A percentile compares a stretch with the other conserved stretches of the same genome.
These are phyloP conservation scores for Dasypus novemcinctus DNA, from an alignment of 2,113 vertebrate genomes.

Conservation along the genomic window DNA sequence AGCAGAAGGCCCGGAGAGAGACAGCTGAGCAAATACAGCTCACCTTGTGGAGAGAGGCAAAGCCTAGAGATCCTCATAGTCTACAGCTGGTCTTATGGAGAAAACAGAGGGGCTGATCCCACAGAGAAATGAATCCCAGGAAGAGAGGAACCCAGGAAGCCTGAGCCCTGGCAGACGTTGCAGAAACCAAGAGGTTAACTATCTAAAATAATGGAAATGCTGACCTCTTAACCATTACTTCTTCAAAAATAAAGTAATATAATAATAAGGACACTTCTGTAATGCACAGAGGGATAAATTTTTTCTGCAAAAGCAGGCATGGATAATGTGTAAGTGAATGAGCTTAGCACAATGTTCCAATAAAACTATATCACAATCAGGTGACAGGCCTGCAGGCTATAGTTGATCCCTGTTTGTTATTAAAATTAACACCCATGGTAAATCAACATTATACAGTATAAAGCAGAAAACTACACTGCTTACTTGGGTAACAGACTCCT, in stretches of 20 bases:
- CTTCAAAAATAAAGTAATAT: background rate
- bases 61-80: too few species aligned
- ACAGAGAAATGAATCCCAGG: too few species aligned
- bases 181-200: background rate
- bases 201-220: background rate
- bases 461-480: slow-evolving; percentile 26
- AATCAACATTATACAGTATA: background rate
- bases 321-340: accelerated
- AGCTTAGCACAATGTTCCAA: too few species aligned
- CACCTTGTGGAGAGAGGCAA: too few species aligned
- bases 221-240: background rate
- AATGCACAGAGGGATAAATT: accelerated
- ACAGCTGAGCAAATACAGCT: too few species aligned
- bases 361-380: background rate
- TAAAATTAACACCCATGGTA: background rate
- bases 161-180: too few species aligned
- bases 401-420: background rate
- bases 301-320: background rate
- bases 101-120: too few species aligned
- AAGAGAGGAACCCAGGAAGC: too few species aligned
- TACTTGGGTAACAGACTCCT: slow-evolving; percentile 81
- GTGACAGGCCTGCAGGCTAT: accelerated
- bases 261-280: background rate
- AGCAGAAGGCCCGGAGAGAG: too few species aligned
- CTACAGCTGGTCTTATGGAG: too few species aligned